Base-by-base conservation (phyloP, 2,888 invertebrate genomes). In the Nomada fabriciana region DNA sequence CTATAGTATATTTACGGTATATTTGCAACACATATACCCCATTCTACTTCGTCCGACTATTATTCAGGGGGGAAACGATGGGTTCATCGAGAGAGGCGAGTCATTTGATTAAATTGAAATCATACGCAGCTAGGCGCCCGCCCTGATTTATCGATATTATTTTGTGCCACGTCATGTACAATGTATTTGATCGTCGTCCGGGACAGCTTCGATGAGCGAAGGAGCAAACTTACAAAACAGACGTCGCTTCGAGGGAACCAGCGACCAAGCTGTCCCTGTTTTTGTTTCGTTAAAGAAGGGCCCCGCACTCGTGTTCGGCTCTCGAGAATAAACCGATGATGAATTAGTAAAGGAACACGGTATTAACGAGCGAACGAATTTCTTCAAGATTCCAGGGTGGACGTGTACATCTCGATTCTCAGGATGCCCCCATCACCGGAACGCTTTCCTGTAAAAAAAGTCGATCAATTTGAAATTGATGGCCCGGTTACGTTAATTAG, bases 391-490 rank as follows among this genome's bases (percentile, higher is more conserved):
- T 84, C 78, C 53, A 29, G 52, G 81, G 78, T 47, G 70, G 72
- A 47, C 50, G 68, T 20, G 23, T 29, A 9, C 15, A 55, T 36
- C 18, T 23, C 18, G 25, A 55, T 63, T 68, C 77, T 70, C 76
- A 61, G 80, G 76, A 63, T 25, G 63, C 15, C 52, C 53, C 1
- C 53, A 7, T 11, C 15, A 2, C 36, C 70, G 88, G 89, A 85
- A 20, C 88, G 81, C 86, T 81, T 78, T 76, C 64, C 78, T 53
- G 81, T 76, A 82, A 89, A 89, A 88, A 81, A 85, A 83, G 67
- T 83, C 90, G 91, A 91, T 91, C 91, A 90, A 91, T 91, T 90
- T 90, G 83, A 90, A 90, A 91, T 91, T 91, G 91, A 91, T 91
- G 86, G 90, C 85, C 88, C 87, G 88, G 88, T 88, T 82, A 85